These are phyloP conservation scores for Lasioglossum calceatum DNA, from an alignment of 2,888 invertebrate species.

Conservation along the genomic window DNA sequence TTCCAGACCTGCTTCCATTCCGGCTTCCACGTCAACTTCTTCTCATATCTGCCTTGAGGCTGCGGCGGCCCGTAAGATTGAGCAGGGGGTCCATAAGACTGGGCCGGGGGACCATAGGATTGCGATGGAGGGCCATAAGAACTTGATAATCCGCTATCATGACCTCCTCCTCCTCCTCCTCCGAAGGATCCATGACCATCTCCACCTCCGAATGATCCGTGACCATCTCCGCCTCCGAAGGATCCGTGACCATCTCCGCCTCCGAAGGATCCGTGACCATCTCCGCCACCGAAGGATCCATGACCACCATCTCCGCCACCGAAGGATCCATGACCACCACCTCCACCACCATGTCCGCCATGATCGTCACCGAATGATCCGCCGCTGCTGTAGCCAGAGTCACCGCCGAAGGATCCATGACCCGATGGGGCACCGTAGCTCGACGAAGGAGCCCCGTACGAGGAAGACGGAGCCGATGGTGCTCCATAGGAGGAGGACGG, in stretches of 20 bases:
- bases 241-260: conserved; percentile 34
- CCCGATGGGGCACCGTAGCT: conserved; percentile 23
- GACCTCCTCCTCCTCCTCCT: not conserved
- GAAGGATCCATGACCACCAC: not conserved
- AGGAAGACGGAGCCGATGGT: not conserved
- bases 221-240: conserved; percentile 57
- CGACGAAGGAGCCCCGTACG: conserved; percentile 8
- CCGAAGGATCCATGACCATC: not conserved
- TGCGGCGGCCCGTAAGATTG: conserved; percentile 73
- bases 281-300: conserved; percentile 3
- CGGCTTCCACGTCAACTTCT: conserved; percentile 93
- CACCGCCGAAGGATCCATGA: conserved; percentile 55
- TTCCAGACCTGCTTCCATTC: conserved; percentile 93
- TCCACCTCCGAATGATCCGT: conserved; percentile 69
- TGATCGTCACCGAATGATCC: conserved; percentile 44
- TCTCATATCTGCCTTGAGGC: conserved; percentile 90
- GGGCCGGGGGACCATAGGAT: conserved; percentile 66
- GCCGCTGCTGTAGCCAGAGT: conserved; percentile 47
- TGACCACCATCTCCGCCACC: conserved; percentile 8
- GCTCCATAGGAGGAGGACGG: conserved; percentile 64
- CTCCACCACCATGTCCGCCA: conserved; percentile 32
- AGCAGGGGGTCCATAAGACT: conserved; percentile 70
- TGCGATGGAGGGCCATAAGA: conserved; percentile 64
- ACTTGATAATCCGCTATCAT: conserved; percentile 4
- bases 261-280: conserved; percentile 28